Base-by-base conservation (phyloP, 2,113 vertebrate genomes). In the Drymodes brunneopygia region DNA sequence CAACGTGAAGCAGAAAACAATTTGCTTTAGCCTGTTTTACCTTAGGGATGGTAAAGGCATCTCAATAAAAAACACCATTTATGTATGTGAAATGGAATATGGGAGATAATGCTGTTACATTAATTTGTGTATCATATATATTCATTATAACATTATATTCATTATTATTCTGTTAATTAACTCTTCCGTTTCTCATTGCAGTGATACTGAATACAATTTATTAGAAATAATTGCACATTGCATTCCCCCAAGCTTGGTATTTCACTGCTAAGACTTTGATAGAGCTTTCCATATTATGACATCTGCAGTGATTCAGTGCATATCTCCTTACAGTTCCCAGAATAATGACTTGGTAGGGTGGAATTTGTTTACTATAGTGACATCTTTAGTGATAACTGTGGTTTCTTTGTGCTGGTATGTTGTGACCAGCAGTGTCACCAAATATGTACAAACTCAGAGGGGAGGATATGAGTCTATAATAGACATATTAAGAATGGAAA, bases 71-170 rank as follows among this genome's bases (percentile, higher is more conserved):
- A 36, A 0, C 1, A 4, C 1, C 15, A 11, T 33, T 54, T 35
- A 10, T 36, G 3, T 62, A 10, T 0, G 1, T 10, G 22, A 21
- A 7, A 15, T 28, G 4, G 3, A 6, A 3, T 31, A 10, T 12
- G 8, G 47, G 17, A 53, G 56, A 31, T 31, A 82, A 35, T 28
- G 9, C 36, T 69, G 17, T 69, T 50, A 1, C 5, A 22, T 48
- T 67, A 4, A 17, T 78, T 79, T 74, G 9, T 48, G 5, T 17
- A 7, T 42, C 0, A 6, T 16, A 27, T 27, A 19, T 44, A 29
- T 84, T 51, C 22, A 31, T 36, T 58, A 11, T 27, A 74, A 15
- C 19, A 13, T 60, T 20, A 9, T 36, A 35, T 23, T 92, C 3
- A 11, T 80, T 66, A 21, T 29, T 79, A 17, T 36, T 72, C 7